These are phyloP conservation scores for Dinomys branickii DNA, from an alignment of 2,113 vertebrate species.

Conservation along the genomic window DNA sequence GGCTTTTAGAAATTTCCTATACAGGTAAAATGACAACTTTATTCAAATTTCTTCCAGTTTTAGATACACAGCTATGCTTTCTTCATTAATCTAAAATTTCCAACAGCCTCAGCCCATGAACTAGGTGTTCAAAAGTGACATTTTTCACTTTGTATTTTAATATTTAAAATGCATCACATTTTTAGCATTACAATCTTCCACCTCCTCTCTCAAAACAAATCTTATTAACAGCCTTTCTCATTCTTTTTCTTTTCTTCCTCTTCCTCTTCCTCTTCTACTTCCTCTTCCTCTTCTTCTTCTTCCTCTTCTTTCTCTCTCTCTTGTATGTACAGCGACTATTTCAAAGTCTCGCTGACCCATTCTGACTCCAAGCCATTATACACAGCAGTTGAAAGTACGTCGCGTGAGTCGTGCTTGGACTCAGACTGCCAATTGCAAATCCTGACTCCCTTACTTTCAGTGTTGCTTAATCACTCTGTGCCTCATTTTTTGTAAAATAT, in stretches of 20 bases:
- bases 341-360: not conserved
- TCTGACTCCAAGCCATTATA: not conserved
- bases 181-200: too few relatives aligned
- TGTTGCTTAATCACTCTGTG: not conserved
- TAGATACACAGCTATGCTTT: not conserved
- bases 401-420: not conserved
- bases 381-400: not conserved
- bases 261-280: not conserved
- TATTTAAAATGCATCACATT: not conserved
- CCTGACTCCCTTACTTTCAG: not conserved
- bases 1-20: conserved; percentile 10
- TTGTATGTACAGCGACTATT: not conserved
- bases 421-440: not conserved
- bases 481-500: not conserved
- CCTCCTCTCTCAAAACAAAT: not conserved
- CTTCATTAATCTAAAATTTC: conserved; percentile 47
- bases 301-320: not conserved
- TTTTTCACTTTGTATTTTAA: conserved; percentile 23
- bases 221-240: not conserved
- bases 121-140: not conserved
- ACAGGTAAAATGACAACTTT: not conserved
- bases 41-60: conserved; percentile 43
- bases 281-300: not conserved
- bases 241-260: not conserved
- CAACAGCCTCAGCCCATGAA: not conserved